Evolutionary conservation across 1,140 invertebrate genomes (phyloP).

Genomic region (Popillia japonica): DNA sequence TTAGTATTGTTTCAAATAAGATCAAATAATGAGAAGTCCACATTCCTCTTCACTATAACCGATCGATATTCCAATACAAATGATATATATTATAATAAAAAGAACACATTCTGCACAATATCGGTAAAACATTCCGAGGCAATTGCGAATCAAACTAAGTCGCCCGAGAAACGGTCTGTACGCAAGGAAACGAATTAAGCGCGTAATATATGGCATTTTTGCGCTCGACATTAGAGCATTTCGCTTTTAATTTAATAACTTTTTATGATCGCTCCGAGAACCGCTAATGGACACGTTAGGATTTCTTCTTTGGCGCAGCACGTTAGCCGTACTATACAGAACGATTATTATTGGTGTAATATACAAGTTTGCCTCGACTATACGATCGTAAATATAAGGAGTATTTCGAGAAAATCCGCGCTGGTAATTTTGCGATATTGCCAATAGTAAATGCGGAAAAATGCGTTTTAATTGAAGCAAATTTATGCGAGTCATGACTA

Average conservation of each 20-base stretch:
- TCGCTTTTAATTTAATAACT: conserved; percentile 7
- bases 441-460: not conserved
- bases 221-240: conserved; percentile 3
- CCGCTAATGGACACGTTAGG: conserved; percentile 8
- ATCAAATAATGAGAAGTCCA: no score
- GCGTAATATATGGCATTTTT: conserved; percentile 3
- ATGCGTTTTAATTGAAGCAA: conserved; percentile 13
- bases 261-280: conserved; percentile 1
- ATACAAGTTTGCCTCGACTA: not conserved
- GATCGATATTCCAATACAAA: no score
- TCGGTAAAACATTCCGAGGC: no score
- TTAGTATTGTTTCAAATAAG: no score
- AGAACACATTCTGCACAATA: no score
- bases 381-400: not conserved
- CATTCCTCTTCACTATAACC: no score
- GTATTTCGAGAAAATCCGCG: conserved; percentile 4
- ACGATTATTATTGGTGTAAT: not conserved
- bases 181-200: not conserved
- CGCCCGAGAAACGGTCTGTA: not conserved
- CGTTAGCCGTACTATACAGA: not conserved
- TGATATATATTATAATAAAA: no score
- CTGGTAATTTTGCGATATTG: not conserved
- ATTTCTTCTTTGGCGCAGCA: not conserved
- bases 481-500: conserved; percentile 15
- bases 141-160: not conserved